phyloP scores from a whole-genome alignment of 2,888 invertebrate species.

The Magallana nippona region DNA sequence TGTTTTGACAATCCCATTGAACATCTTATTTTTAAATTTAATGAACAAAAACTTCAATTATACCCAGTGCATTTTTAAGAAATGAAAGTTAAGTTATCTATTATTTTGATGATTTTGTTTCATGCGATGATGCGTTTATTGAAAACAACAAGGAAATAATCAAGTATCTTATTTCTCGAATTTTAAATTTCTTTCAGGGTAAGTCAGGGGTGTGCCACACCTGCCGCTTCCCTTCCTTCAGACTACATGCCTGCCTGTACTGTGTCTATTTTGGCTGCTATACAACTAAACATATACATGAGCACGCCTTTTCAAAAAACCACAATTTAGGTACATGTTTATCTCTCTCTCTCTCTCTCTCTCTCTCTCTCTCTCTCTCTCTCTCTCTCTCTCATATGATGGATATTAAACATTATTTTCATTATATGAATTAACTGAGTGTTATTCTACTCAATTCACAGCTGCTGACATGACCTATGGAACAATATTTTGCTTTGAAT shows the following conservation, averaged over 20 bases:
- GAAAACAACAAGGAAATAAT: conserved; percentile 10
- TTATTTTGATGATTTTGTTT: background rate
- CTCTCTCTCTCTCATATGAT: background rate
- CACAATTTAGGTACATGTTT: conserved; percentile 86
- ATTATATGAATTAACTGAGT: background rate
- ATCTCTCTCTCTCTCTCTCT: background rate
- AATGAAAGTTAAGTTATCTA: background rate
- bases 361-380: background rate
- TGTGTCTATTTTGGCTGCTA: conserved; percentile 97
- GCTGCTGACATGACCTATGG: conserved; percentile 93
- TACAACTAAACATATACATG: conserved; percentile 87
- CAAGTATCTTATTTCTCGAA: no score
- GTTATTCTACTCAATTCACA: conserved; percentile 56
- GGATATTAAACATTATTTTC: no score
- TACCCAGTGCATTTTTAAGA: background rate
- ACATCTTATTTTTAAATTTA: background rate
- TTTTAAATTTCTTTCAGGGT: conserved; percentile 83
- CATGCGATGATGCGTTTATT: background rate
- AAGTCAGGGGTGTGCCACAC: conserved; percentile 90
- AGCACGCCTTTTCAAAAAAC: conserved; percentile 90
- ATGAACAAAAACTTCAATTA: background rate
- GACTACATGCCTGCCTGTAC: conserved; percentile 84
- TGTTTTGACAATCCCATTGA: conserved; percentile 1
- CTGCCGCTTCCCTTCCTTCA: conserved; percentile 85
- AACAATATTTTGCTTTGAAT: conserved; percentile 92